Evolutionary conservation across 2,888 invertebrate species (phyloP).

Genomic region (Sericinus montela): DNA sequence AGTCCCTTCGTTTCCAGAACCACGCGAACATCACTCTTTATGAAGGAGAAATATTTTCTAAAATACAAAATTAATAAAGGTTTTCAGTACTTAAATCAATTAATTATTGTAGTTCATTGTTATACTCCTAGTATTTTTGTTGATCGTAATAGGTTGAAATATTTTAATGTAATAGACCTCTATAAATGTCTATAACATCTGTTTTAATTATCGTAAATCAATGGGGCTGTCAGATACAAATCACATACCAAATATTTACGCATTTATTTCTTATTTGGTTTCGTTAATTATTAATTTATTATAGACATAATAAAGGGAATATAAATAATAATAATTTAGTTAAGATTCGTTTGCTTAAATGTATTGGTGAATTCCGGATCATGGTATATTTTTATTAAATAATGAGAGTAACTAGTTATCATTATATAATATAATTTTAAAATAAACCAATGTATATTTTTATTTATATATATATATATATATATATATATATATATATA

Average conservation of each 20-base stretch:
- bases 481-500: too few species aligned
- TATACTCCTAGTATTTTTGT: constrained; percentile 17
- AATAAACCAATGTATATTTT: too few species aligned
- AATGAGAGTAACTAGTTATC: too few species aligned
- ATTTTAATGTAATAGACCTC: too few species aligned
- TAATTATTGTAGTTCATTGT: constrained; percentile 19
- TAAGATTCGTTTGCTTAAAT: not conserved
- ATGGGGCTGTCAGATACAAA: constrained; percentile 21
- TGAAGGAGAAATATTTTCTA: too few species aligned
- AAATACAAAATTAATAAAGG: not conserved
- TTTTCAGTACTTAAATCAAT: constrained; percentile 21
- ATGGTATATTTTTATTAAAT: not conserved
- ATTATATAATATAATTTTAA: too few species aligned
- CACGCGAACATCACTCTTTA: too few species aligned
- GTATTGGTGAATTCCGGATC: not conserved
- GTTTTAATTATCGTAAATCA: not conserved
- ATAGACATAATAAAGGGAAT: not conserved
- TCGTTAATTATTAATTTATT: constrained; percentile 29
- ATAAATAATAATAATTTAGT: not conserved
- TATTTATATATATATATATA: too few species aligned
- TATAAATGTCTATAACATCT: not conserved
- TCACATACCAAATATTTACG: constrained; percentile 52
- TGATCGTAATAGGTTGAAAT: not conserved
- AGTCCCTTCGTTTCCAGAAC: too few species aligned
- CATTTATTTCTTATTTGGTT: constrained; percentile 44